These are phyloP conservation scores for Panagrolaimus sp. DNA, from an alignment of 1,140 invertebrate genomes.

Conservation along the genomic window DNA sequence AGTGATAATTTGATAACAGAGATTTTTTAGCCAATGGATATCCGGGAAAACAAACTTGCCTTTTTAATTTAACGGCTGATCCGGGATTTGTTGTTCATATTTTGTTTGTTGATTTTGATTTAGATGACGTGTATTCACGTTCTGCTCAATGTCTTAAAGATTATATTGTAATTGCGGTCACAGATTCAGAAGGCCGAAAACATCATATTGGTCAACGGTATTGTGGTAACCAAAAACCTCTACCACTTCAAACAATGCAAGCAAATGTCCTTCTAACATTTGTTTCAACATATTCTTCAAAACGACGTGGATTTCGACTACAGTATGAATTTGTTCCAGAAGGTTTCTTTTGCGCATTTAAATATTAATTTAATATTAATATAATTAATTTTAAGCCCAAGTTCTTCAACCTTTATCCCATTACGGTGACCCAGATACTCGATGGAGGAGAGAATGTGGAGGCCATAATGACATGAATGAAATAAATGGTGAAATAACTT, in stretches of 20 bases:
- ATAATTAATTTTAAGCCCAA: slow-evolving; percentile 12
- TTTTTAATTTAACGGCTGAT: slow-evolving; percentile 27
- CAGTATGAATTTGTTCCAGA: slow-evolving; percentile 35
- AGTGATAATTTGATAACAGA: too few species aligned
- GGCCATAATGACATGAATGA: slow-evolving; percentile 20
- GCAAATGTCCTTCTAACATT: slow-evolving; percentile 21
- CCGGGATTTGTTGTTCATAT: slow-evolving; percentile 42
- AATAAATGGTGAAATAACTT: slow-evolving; percentile 19
- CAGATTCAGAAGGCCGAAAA: slow-evolving; percentile 36
- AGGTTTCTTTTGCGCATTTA: slow-evolving; percentile 29
- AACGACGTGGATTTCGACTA: slow-evolving; percentile 33
- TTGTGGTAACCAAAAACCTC: slow-evolving; percentile 4
- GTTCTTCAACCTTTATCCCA: slow-evolving; percentile 20
- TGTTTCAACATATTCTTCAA: slow-evolving; percentile 23
- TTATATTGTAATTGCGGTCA: slow-evolving; percentile 31
- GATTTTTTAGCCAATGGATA: slow-evolving; percentile 20
- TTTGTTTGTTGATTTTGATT: slow-evolving; percentile 42
- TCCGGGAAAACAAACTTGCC: slow-evolving; percentile 25
- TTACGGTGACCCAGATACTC: slow-evolving; percentile 26
- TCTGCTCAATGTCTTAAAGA: slow-evolving; percentile 43
- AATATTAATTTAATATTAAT: slow-evolving; percentile 12
- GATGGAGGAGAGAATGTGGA: slow-evolving; percentile 32
- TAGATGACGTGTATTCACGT: slow-evolving; percentile 27
- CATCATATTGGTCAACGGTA: slow-evolving; percentile 22
- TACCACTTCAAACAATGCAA: slow-evolving; percentile 22